Conservation (phyloP, 1,140 invertebrate genomes). For the Cyclargus thomasi region DNA sequence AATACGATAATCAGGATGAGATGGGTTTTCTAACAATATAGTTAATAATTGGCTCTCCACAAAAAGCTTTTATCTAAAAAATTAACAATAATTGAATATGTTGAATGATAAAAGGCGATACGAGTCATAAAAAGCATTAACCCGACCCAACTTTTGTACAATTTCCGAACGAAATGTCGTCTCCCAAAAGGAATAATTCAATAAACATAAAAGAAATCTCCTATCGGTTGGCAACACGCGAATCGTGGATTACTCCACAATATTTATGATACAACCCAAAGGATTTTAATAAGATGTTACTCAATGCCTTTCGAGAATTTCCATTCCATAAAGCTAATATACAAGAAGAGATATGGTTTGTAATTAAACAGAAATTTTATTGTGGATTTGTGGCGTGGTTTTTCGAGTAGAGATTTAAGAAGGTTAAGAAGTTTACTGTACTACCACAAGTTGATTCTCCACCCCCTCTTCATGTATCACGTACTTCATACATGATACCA, state of each 20-base stretch:
- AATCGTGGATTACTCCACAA: background rate
- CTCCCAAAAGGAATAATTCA: constrained; percentile 10
- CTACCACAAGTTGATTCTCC: no score
- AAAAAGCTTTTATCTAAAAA: background rate
- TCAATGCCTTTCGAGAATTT: background rate
- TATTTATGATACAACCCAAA: constrained; percentile 10
- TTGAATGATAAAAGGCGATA: constrained; percentile 6
- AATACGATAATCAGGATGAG: no score
- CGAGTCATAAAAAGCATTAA: background rate
- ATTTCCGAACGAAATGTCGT: constrained; percentile 5
- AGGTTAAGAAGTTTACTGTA: no score
- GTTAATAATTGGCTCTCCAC: background rate
- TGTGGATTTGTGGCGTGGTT: no score
- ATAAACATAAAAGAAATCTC: constrained; percentile 14
- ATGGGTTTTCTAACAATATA: no score
- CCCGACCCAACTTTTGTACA: background rate
- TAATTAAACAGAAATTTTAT: no score
- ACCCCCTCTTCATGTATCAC: no score
- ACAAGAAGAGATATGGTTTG: background rate
- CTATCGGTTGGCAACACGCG: constrained; percentile 12
- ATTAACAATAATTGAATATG: background rate
- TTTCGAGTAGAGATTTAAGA: no score
- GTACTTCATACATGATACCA: no score
- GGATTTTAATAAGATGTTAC: background rate
- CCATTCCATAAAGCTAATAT: background rate